Evolutionary conservation across 2,888 invertebrate species (phyloP), one percentile per base, ranked within the genome.

Genomic region (Leucania comma): DNA sequence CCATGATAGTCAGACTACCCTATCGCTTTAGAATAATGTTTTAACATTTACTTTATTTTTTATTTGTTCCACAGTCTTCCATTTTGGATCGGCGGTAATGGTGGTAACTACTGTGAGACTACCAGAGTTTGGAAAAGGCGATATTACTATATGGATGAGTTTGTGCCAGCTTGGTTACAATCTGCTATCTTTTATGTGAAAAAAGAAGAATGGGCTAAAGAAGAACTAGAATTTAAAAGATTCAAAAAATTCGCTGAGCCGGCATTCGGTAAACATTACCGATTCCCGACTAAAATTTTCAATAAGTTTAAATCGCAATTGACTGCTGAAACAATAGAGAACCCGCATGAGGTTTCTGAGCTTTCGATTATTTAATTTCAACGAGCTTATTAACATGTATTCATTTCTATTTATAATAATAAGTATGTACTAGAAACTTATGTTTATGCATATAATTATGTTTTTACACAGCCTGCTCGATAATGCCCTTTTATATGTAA

Each of bases 81-180:
- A 1, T 71, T 84, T 38, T 94, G 93, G 93, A 56, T 93, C 22
- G 88, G 90, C 26, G 93, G 94, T 1, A 82, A 73, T 26, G 85
- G 88, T 0, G 91, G 89, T 0, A 86, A 88, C 70, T 93, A 86
- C 71, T 87, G 87, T 58, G 90, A 91, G 3, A 91, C 93, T 0
- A 90, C 90, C 71, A 91, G 82, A 79, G 85, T 91, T 1, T 94
- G 94, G 93, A 82, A 79, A 20, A 87, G 90, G 42, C 85, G 94
- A 4, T 94, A 91, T 68, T 90, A 88, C 75, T 93, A 91, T 75
- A 91, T 91, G 90, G 92, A 93, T 56, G 90, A 90, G 59, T 91
- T 93, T 68, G 57, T 94, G 17, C 94, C 94, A 1, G 67, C 86
- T 12, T 93, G 93, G 93, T 24, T 93, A 66, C 82, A 86, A 54